A percentile compares a stretch with the other conserved stretches of the same genome.
phyloP scores from a whole-genome alignment of 2,797 vertebrate genomes.

The Protonibea diacanthus region DNA sequence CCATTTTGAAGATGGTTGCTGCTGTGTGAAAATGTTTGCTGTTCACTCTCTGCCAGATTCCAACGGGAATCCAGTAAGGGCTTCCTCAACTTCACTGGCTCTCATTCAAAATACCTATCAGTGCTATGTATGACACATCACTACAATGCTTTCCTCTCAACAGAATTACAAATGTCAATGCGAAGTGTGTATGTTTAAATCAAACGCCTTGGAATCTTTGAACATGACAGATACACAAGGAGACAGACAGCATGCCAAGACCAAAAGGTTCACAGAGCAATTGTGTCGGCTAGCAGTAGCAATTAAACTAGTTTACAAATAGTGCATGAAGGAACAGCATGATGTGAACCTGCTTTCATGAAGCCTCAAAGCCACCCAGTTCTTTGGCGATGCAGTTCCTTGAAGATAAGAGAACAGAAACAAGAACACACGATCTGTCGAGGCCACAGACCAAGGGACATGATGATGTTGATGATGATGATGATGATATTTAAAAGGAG shows the following conservation, averaged over 20 bases:
- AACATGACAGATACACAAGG: slow-evolving; percentile 10
- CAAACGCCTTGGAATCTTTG: slow-evolving; percentile 6
- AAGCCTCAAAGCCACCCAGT: slow-evolving; percentile 57
- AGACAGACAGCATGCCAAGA: slow-evolving; percentile 2
- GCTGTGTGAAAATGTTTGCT: slow-evolving; percentile 71
- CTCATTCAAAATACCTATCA: slow-evolving; percentile 43
- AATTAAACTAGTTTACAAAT: slow-evolving; percentile 46
- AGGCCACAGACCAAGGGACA: slow-evolving; percentile 29
- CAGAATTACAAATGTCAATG: slow-evolving; percentile 11
- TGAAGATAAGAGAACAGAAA: slow-evolving; percentile 71
- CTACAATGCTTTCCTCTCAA: background rate
- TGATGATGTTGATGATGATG: slow-evolving; percentile 31
- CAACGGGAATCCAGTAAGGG: slow-evolving; percentile 41
- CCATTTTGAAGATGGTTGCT: slow-evolving; percentile 51
- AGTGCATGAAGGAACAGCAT: slow-evolving; percentile 19
- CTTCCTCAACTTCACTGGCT: slow-evolving; percentile 51
- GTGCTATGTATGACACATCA: slow-evolving; percentile 23
- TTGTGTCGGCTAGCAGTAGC: background rate
- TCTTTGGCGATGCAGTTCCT: slow-evolving; percentile 48
- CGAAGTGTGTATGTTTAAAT: slow-evolving; percentile 7
- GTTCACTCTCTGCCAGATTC: slow-evolving; percentile 60
- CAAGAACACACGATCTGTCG: slow-evolving; percentile 30
- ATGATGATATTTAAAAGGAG: slow-evolving; percentile 24
- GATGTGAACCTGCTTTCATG: slow-evolving; percentile 39
- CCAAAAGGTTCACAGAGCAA: slow-evolving; percentile 15